Evolutionary conservation across 2,113 vertebrate species (phyloP).

Genomic region (Empidonax alnorum): DNA sequence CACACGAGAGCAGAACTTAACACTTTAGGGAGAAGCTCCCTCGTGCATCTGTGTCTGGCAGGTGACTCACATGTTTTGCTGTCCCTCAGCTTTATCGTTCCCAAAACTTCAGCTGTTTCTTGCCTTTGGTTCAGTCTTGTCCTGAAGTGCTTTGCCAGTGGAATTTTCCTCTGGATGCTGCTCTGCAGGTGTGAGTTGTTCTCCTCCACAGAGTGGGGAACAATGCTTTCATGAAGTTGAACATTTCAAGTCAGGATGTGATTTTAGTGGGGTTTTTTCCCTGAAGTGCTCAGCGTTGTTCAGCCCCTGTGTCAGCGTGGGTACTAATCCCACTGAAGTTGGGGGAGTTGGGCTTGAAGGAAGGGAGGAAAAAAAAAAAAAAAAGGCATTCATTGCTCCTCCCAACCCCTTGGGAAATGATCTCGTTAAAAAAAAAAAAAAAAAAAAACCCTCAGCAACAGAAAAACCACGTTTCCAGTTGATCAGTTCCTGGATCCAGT

Average conservation of each 20-base stretch:
- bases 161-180: neutral
- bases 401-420: neutral
- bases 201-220: neutral
- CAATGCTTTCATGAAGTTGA: neutral
- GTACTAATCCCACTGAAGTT: neutral
- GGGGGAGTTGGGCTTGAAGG: neutral
- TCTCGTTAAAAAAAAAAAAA: neutral
- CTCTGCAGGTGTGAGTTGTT: neutral
- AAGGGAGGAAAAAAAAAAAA: neutral
- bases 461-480: neutral
- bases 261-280: neutral
- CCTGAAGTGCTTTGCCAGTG: neutral
- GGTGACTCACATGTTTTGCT: neutral
- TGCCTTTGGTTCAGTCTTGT: neutral
- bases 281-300: neutral
- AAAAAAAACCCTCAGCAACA: neutral
- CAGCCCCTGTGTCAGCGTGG: neutral
- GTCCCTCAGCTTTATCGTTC: neutral
- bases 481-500: neutral
- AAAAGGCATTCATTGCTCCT: neutral
- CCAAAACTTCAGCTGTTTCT: neutral
- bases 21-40: neutral
- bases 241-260: neutral
- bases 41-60: neutral
- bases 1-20: neutral